Base-by-base conservation (phyloP, 2,888 invertebrate genomes). In the Drosophila ochracea region DNA sequence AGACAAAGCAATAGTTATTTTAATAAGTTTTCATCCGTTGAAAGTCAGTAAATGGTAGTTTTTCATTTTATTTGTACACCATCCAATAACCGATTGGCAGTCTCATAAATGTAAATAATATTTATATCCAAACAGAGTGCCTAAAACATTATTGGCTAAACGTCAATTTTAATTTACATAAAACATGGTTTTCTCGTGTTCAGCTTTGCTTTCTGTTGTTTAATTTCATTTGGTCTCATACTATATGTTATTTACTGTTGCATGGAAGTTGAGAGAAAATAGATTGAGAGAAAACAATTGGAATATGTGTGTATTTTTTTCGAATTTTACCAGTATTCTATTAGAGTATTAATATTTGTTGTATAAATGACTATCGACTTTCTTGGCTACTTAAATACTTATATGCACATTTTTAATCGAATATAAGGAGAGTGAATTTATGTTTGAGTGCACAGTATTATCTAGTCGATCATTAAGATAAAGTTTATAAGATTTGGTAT, bases 81-180 rank as follows among this genome's bases (percentile, higher is more conserved):
- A 55, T 52, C 16, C 28, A 59, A 62, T 73, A 67, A 53, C 31
- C 37, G 16, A 65, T 53, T 57, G 49, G n/a, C 61, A 41, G 54
- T 31, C 13, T 61, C 58, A 65, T 65, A 53, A 52, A 70, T 63
- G 62, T 57, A 52, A n/a, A n/a, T n/a, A n/a, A 66, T 76, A 80
- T 80, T 70, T 54, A 80, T 66, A 76, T 63, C 25, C 50, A 55
- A 70, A 66, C 55, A 64, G 69, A 64, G 74, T 68, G 57, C 21
- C 49, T 50, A 61, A 35, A 37, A 59, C 49, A 64, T 64, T 78
- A 57, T 55, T 47, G 41, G 37, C 30, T 31, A 65, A 72, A 59
- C 55, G 39, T 54, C 86, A 86, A 78, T 89, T 89, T 84, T 89
- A 84, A 84, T 84, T 84, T 86, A 84, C 89, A 83, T 86, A 84